Evolutionary conservation across 2,797 vertebrate species (phyloP).

Genomic region (Rachycentron canadum): DNA sequence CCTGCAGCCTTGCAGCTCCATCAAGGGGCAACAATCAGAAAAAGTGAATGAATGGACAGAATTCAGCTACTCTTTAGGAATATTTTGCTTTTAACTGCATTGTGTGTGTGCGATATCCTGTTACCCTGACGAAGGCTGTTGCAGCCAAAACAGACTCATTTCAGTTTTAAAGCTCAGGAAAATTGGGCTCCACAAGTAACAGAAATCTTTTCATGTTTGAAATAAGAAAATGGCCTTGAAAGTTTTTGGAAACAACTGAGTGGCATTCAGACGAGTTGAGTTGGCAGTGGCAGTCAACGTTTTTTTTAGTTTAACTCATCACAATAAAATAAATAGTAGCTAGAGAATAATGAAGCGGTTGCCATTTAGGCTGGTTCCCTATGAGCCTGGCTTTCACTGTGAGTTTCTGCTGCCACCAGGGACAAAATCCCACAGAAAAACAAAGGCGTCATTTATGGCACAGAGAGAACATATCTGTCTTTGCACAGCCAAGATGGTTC

Average conservation of each 20-base stretch:
- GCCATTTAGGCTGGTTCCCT: no score
- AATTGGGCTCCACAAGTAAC: conserved; percentile 1
- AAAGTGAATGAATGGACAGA: conserved; percentile 20
- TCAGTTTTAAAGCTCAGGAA: background rate
- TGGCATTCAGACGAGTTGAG: background rate
- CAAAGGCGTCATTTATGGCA: no score
- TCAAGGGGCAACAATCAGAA: background rate
- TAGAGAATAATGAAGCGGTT: no score
- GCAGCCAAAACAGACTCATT: background rate
- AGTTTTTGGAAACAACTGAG: conserved; percentile 13
- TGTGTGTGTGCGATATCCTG: background rate
- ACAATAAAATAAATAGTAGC: no score
- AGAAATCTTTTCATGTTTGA: conserved; percentile 16
- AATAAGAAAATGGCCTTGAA: conserved; percentile 37
- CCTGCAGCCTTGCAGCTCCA: conserved; percentile 10
- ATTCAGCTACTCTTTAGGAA: conserved; percentile 5
- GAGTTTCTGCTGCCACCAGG: no score
- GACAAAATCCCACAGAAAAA: no score
- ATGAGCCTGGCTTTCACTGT: no score
- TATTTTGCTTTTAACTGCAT: conserved; percentile 5
- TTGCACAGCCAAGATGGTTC: no score
- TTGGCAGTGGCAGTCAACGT: background rate
- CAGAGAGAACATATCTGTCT: no score
- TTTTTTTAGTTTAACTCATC: no score
- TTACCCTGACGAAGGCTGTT: conserved; percentile 22